A percentile compares a stretch with the other conserved stretches of the same genome.
Evolutionary conservation across 2,797 vertebrate species (phyloP).

Genomic region (Apodemus agrarius): DNA sequence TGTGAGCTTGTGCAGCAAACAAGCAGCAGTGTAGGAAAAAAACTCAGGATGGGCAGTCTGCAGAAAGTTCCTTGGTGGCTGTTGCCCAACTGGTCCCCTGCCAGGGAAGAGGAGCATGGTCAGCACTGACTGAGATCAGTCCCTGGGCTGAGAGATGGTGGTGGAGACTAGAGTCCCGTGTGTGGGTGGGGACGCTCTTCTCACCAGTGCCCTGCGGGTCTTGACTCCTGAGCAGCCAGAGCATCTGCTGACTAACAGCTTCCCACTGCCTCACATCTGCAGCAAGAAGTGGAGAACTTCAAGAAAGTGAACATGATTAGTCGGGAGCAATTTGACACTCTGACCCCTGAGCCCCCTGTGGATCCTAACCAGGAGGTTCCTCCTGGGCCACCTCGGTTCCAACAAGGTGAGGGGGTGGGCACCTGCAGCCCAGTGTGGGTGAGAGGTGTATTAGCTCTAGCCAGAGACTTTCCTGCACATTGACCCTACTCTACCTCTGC

Average conservation of each 20-base stretch:
- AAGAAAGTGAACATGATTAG: slow-evolving; percentile 99
- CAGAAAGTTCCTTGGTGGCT: background rate
- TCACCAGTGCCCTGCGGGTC: slow-evolving; percentile 46
- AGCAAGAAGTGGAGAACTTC: slow-evolving; percentile 99
- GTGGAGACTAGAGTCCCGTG: slow-evolving; percentile 14
- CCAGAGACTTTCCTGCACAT: accelerated
- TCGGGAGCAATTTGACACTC: slow-evolving; percentile 97
- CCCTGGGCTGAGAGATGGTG: background rate
- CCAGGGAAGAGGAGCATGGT: background rate
- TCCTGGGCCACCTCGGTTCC: slow-evolving; percentile 95
- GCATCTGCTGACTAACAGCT: slow-evolving; percentile 26
- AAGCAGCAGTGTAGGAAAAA: background rate
- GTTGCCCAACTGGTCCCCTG: background rate
- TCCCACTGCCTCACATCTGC: slow-evolving; percentile 57
- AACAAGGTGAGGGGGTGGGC: slow-evolving; percentile 90
- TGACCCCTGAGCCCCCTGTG: slow-evolving; percentile 97
- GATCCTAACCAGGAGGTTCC: slow-evolving; percentile 99
- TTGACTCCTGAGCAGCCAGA: slow-evolving; percentile 63
- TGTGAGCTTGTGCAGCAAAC: background rate
- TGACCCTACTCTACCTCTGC: slow-evolving; percentile 5
- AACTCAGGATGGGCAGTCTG: background rate
- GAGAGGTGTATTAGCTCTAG: background rate
- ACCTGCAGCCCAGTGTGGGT: background rate
- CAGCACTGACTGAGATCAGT: background rate
- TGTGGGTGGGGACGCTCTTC: slow-evolving; percentile 17